phyloP scores from a whole-genome alignment of 2,888 invertebrate genomes.

The Polyommatus icarus region DNA sequence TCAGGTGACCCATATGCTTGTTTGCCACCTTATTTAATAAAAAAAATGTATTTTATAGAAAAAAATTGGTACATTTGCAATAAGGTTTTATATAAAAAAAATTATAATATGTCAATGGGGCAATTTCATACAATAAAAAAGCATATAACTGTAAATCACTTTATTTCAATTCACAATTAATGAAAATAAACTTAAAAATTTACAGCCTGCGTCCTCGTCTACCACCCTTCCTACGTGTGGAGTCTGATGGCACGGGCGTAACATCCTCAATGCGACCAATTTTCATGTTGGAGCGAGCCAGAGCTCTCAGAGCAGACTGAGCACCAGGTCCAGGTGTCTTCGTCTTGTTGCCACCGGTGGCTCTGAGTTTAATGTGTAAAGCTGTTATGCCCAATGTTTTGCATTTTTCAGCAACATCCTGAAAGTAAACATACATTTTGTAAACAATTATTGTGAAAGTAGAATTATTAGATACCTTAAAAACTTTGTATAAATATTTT shows the following conservation, averaged over 20 bases:
- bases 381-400: slow-evolving; percentile 98
- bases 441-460: not conserved
- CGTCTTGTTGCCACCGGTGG: slow-evolving; percentile 99
- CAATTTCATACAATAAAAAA: slow-evolving; percentile 48
- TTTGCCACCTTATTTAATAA: too few species aligned
- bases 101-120: not conserved
- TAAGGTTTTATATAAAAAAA: too few species aligned
- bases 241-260: slow-evolving; percentile 99
- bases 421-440: slow-evolving; percentile 35
- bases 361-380: slow-evolving; percentile 98
- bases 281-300: slow-evolving; percentile 99
- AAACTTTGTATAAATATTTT: too few species aligned
- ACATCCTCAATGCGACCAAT: slow-evolving; percentile 99
- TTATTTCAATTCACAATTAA: slow-evolving; percentile 70
- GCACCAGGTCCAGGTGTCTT: slow-evolving; percentile 99
- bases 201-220: slow-evolving; percentile 99
- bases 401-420: slow-evolving; percentile 99
- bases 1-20: too few species aligned
- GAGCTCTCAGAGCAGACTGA: slow-evolving; percentile 97
- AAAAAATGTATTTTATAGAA: too few species aligned
- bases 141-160: slow-evolving; percentile 58
- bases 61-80: too few species aligned
- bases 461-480: too few species aligned
- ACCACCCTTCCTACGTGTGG: slow-evolving; percentile 99
- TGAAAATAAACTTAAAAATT: slow-evolving; percentile 72